phyloP scores from a whole-genome alignment of 2,113 vertebrate genomes.

The Verasper variegatus region DNA sequence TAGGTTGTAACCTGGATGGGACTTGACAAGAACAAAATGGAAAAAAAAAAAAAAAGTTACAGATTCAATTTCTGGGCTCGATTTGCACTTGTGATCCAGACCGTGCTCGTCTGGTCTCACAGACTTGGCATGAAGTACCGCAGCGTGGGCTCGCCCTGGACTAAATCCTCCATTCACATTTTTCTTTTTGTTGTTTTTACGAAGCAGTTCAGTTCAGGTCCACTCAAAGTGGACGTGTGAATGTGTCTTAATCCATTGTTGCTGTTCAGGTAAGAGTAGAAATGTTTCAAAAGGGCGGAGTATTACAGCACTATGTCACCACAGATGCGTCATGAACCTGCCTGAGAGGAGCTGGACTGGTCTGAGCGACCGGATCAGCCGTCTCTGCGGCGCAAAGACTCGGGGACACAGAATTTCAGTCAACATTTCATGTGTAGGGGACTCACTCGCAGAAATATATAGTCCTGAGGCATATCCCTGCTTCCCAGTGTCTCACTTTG shows the following conservation, averaged over 20 bases:
- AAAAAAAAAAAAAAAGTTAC: slow-evolving; percentile 29
- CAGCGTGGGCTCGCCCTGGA: slow-evolving; percentile 3
- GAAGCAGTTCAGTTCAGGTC: slow-evolving; percentile 39
- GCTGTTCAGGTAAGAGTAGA: slow-evolving; percentile 29
- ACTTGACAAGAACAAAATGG: slow-evolving; percentile 3
- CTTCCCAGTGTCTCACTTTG: slow-evolving; percentile 49
- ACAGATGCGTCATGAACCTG: slow-evolving; percentile 2
- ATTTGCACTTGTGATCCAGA: slow-evolving; percentile 68
- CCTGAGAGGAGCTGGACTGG: slow-evolving; percentile 5
- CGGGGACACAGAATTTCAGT: slow-evolving; percentile 13
- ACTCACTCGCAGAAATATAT: slow-evolving; percentile 47
- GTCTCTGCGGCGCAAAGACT: slow-evolving; percentile 39
- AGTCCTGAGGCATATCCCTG: slow-evolving; percentile 40
- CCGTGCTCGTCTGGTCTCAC: slow-evolving; percentile 21
- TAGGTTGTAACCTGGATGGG: slow-evolving; percentile 12
- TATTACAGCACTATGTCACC: slow-evolving; percentile 23
- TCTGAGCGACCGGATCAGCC: slow-evolving; percentile 13
- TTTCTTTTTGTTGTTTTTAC: slow-evolving; percentile 1
- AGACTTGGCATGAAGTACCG: slow-evolving; percentile 51
- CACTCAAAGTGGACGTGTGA: slow-evolving; percentile 29
- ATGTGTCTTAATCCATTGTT: slow-evolving; percentile 50
- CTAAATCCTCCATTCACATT: slow-evolving; percentile 10
- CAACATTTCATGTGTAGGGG: slow-evolving; percentile 58
- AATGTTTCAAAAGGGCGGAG: slow-evolving; percentile 14
- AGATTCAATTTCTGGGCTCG: slow-evolving; percentile 48